Percentiles rank a stretch among this genome's conserved stretches.
These are phyloP conservation scores for Zoanthus gigantus DNA, from an alignment of 92 coral and sea anemone genomes.

Conservation along the genomic window DNA sequence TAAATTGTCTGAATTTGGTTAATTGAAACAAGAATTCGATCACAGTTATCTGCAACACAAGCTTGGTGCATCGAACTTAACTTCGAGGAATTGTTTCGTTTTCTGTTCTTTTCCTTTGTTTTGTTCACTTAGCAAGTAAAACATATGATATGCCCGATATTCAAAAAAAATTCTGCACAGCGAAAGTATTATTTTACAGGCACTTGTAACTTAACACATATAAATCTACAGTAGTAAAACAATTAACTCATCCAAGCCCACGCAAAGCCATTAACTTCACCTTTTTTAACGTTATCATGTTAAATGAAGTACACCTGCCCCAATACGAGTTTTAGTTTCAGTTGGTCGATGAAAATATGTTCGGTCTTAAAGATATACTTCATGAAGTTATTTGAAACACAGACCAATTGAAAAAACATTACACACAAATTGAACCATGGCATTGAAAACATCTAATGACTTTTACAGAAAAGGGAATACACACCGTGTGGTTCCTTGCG, in stretches of 20 bases:
- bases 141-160: neutral
- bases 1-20: neutral
- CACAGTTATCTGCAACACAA: neutral
- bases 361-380: too few relatives aligned
- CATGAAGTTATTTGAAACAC: too few relatives aligned
- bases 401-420: neutral
- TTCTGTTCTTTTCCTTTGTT: neutral
- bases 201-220: neutral
- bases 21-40: neutral
- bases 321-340: too few relatives aligned
- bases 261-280: conserved; percentile 20
- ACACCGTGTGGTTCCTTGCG: neutral
- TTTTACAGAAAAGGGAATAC: neutral
- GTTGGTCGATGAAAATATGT: too few relatives aligned
- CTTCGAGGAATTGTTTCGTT: neutral
- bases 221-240: neutral
- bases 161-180: neutral
- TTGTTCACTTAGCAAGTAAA: too few relatives aligned
- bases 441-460: neutral
- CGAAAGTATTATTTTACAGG: neutral
- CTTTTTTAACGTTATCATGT: neutral
- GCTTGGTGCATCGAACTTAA: neutral
- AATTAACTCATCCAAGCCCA: neutral
- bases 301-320: neutral
- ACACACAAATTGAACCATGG: neutral